Evolutionary conservation across 2,888 invertebrate genomes (phyloP).

Genomic region (Orchesellides sinensis): DNA sequence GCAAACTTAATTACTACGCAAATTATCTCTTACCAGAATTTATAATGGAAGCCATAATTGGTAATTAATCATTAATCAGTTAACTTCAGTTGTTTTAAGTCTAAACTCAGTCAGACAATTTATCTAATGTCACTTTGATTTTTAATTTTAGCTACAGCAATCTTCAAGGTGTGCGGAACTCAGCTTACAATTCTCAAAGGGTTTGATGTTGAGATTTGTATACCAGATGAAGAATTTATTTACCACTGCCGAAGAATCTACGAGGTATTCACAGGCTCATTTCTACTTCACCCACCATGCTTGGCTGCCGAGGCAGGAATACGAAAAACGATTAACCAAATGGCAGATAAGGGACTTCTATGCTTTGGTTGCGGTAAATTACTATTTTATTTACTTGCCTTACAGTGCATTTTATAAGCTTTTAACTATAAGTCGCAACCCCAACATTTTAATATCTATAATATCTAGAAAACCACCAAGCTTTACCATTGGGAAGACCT

Average conservation of each 20-base stretch:
- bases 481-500: slow-evolving; percentile 26
- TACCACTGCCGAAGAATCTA: slow-evolving; percentile 28
- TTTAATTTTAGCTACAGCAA: slow-evolving; percentile 38
- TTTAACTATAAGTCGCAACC: background rate
- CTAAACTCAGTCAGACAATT: background rate
- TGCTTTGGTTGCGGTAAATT: slow-evolving; percentile 38
- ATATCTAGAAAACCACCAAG: slow-evolving; percentile 9
- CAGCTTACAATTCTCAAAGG: slow-evolving; percentile 22
- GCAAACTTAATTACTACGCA: slow-evolving; percentile 59
- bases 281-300: slow-evolving; percentile 64
- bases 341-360: slow-evolving; percentile 35
- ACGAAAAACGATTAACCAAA: slow-evolving; percentile 15
- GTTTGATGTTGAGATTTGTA: slow-evolving; percentile 25
- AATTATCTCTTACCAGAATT: slow-evolving; percentile 54
- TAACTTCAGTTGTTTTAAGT: background rate
- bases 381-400: background rate
- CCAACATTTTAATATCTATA: background rate
- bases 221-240: slow-evolving; percentile 46
- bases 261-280: slow-evolving; percentile 29
- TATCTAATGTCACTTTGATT: background rate
- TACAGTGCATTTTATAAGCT: too few species aligned
- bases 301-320: slow-evolving; percentile 28
- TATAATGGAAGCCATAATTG: slow-evolving; percentile 57
- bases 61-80: slow-evolving; percentile 25
- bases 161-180: slow-evolving; percentile 47